A percentile compares a stretch with the other conserved stretches of the same genome.
Evolutionary conservation across 1,140 invertebrate genomes (phyloP).

Genomic region (Pteromalus puparum): DNA sequence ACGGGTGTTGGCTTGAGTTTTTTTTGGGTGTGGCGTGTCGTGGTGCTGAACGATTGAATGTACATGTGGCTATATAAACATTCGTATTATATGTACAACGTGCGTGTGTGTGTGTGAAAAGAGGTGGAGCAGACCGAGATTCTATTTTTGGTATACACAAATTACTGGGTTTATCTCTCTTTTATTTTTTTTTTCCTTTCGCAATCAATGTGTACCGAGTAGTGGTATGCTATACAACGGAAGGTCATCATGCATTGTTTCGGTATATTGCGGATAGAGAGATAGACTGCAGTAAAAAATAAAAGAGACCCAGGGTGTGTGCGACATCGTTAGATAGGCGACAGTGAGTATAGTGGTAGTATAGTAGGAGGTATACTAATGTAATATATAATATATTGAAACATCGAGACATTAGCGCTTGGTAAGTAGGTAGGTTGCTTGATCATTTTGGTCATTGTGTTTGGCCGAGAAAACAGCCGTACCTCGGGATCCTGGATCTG

Average conservation of each 20-base stretch:
- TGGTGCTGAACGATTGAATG: not conserved
- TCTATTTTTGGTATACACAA: constrained; percentile 26
- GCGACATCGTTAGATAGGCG: not conserved
- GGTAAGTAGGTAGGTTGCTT: constrained; percentile 9
- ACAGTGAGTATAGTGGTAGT: not conserved
- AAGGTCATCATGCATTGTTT: constrained; percentile 47
- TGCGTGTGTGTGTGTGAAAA: constrained; percentile 12
- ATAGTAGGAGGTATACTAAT: constrained; percentile 1
- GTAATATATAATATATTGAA: constrained; percentile 40
- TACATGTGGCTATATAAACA: not conserved
- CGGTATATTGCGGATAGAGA: not conserved
- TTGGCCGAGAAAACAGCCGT: constrained; percentile 57
- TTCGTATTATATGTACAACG: not conserved
- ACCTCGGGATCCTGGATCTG: constrained; percentile 77
- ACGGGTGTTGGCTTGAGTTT: not conserved
- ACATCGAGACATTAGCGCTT: constrained; percentile 42
- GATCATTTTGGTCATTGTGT: constrained; percentile 12
- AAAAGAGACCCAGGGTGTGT: constrained; percentile 29
- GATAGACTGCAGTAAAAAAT: not conserved
- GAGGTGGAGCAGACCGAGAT: not conserved
- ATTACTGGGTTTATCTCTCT: not conserved
- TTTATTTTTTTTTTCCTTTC: not conserved
- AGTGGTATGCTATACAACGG: not conserved
- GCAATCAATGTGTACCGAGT: not conserved
- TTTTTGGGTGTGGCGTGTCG: constrained; percentile 10